A percentile compares a stretch with the other conserved stretches of the same genome.
Conservation (phyloP, 1,140 invertebrate species). For the Trissolcus basalis region DNA sequence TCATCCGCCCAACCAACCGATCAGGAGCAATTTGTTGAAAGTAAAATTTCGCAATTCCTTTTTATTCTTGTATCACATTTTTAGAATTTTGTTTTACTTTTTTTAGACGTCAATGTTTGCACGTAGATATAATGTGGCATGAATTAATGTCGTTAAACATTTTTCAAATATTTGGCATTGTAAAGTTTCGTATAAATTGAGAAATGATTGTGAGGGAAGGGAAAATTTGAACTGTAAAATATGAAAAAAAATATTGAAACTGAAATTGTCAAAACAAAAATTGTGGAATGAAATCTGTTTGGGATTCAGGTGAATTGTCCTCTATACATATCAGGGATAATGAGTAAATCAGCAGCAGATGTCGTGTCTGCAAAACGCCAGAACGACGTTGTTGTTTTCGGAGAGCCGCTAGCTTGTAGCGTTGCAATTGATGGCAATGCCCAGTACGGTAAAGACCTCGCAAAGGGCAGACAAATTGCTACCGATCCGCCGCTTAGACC, state of each 20-base stretch:
- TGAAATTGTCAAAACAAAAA: no score
- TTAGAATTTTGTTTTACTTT: no score
- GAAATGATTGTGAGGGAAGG: no score
- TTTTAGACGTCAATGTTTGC: no score
- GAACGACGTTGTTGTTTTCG: constrained; percentile 81
- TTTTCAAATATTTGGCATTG: no score
- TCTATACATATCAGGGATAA: constrained; percentile 85
- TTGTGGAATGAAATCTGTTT: constrained; percentile 29
- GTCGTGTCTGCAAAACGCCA: constrained; percentile 78
- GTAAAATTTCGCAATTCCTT: neutral
- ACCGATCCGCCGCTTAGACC: constrained; percentile 88
- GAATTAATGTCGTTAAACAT: no score
- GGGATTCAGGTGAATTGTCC: constrained; percentile 82
- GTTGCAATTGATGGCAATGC: constrained; percentile 80
- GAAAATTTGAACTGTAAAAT: no score
- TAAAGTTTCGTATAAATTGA: no score
- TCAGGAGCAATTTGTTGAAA: neutral
- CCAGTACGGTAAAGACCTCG: constrained; percentile 70
- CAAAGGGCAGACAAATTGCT: constrained; percentile 73
- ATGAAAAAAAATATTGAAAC: no score
- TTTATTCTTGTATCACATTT: no score
- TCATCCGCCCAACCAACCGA: neutral
- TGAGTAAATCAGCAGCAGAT: constrained; percentile 84
- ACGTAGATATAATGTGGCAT: no score
- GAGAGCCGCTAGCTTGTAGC: constrained; percentile 86